Evolutionary conservation across 2,797 vertebrate genomes (phyloP).

Genomic region (Alcedo quadribrachys): DNA sequence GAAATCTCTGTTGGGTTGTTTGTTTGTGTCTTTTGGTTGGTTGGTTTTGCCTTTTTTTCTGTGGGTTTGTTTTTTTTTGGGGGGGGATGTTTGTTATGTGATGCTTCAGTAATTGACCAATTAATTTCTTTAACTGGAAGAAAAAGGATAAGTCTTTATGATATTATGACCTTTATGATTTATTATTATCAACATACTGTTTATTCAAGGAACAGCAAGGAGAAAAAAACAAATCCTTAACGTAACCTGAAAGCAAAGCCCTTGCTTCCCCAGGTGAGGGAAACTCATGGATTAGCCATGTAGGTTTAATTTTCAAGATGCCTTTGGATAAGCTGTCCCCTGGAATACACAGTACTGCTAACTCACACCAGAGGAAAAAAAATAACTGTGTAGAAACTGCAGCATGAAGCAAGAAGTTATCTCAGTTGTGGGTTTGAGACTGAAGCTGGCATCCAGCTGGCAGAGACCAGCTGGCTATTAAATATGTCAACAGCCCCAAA

Average conservation of each 20-base stretch:
- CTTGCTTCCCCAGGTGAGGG: background rate
- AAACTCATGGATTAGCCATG: background rate
- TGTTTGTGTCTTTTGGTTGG: no score
- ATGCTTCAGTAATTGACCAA: background rate
- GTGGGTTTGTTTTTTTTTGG: no score
- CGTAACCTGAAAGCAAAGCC: background rate
- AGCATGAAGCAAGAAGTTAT: background rate
- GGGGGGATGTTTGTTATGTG: background rate
- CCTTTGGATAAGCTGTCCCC: background rate
- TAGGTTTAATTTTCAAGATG: background rate
- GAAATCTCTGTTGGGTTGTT: background rate
- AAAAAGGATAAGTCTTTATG: background rate
- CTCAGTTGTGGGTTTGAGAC: background rate
- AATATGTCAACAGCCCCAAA: slow-evolving; percentile 1
- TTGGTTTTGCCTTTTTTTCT: no score
- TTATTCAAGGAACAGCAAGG: background rate
- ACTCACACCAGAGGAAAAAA: background rate
- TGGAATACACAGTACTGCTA: accelerated
- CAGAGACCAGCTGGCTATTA: background rate
- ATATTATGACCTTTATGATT: background rate
- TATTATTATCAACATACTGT: background rate
- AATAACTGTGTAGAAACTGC: background rate
- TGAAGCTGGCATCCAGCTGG: slow-evolving; percentile 43
- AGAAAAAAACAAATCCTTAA: background rate
- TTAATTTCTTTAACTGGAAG: background rate